Conservation (phyloP, 2,797 vertebrate genomes). For the Tympanoctomys barrerae region DNA sequence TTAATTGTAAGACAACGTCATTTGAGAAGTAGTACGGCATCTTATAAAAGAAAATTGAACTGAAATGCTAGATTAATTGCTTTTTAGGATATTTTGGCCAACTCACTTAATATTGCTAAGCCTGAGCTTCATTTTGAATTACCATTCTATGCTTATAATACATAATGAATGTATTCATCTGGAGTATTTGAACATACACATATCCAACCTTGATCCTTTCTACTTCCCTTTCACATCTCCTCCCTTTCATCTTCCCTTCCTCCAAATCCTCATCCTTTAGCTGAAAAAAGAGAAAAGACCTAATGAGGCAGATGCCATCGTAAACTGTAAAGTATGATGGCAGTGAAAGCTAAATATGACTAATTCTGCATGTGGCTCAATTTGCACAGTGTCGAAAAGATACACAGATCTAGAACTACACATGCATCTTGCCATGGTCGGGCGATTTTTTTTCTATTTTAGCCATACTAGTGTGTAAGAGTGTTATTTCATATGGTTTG, state of each 20-base stretch:
- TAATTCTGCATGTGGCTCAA: background rate
- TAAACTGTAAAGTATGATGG: background rate
- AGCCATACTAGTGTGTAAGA: background rate
- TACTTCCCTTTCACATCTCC: background rate
- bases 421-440: background rate
- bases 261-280: background rate
- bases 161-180: background rate
- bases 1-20: conserved; percentile 3
- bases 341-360: conserved; percentile 23
- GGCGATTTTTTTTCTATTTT: background rate
- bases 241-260: background rate
- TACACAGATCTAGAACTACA: background rate
- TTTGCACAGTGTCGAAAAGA: background rate
- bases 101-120: conserved; percentile 6
- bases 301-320: background rate
- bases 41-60: background rate
- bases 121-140: background rate
- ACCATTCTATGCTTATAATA: background rate
- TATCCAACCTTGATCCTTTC: background rate
- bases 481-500: background rate
- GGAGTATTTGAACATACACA: background rate
- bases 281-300: conserved; percentile 26
- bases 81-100: background rate
- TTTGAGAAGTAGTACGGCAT: background rate
- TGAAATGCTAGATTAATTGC: background rate